These are phyloP conservation scores for Champsocephalus gunnari DNA, from an alignment of 2,797 vertebrate species.

Conservation along the genomic window DNA sequence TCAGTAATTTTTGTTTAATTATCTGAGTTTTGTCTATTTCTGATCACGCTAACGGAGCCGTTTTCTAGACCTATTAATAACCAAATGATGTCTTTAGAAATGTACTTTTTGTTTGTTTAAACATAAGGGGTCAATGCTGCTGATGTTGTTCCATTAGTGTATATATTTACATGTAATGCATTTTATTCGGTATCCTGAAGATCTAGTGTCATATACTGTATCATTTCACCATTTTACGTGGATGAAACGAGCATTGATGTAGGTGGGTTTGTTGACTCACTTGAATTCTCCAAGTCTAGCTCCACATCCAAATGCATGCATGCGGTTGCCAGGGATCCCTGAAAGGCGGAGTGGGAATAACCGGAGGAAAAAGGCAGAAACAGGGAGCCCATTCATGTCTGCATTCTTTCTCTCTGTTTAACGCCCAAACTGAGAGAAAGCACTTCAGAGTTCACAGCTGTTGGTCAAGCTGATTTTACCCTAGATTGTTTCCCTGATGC, in stretches of 20 bases:
- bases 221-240: not conserved
- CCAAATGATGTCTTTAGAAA: too few species aligned
- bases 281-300: slow-evolving; percentile 28
- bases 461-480: slow-evolving; percentile 42
- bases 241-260: slow-evolving; percentile 38
- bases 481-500: slow-evolving; percentile 28
- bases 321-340: slow-evolving; percentile 62
- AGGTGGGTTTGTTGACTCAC: slow-evolving; percentile 32
- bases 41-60: too few species aligned
- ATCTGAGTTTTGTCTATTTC: too few species aligned
- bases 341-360: slow-evolving; percentile 57
- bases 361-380: slow-evolving; percentile 47
- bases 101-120: too few species aligned
- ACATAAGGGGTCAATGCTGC: too few species aligned
- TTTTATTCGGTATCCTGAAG: not conserved
- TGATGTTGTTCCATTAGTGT: too few species aligned
- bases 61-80: too few species aligned
- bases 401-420: slow-evolving; percentile 62
- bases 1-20: too few species aligned
- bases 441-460: slow-evolving; percentile 66
- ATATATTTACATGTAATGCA: not conserved
- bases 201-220: not conserved
- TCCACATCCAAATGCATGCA: slow-evolving; percentile 44
- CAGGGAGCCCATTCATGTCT: slow-evolving; percentile 74
- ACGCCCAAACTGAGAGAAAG: slow-evolving; percentile 52